Evolutionary conservation across 2,113 vertebrate species (phyloP).

Genomic region (Podiceps cristatus): DNA sequence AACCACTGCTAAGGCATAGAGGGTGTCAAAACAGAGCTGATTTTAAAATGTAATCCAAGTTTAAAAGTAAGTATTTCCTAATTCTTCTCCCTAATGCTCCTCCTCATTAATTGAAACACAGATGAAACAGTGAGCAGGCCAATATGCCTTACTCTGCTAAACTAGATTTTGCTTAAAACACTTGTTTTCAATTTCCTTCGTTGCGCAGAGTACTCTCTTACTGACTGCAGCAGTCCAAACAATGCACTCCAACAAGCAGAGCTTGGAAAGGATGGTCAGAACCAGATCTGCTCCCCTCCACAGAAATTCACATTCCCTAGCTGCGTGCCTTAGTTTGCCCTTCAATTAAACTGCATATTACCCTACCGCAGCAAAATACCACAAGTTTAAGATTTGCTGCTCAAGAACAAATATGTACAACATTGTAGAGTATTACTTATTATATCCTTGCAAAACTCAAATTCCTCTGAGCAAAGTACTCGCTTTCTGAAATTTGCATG

Average conservation of each 20-base stretch:
- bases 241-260: neutral
- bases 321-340: neutral
- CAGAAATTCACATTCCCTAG: neutral
- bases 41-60: too few species aligned
- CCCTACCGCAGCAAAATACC: neutral
- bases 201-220: fast-evolving
- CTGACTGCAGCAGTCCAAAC: neutral
- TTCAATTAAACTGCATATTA: neutral
- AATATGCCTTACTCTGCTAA: neutral
- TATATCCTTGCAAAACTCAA: neutral
- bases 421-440: neutral
- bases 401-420: neutral
- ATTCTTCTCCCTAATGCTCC: neutral
- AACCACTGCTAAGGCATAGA: neutral
- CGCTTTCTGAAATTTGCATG: neutral
- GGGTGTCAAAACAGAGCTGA: neutral
- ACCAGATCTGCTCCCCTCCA: neutral
- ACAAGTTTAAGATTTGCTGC: neutral
- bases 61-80: neutral
- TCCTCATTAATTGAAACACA: neutral
- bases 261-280: neutral
- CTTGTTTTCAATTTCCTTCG: neutral
- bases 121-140: neutral
- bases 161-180: neutral
- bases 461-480: neutral